phyloP scores from a whole-genome alignment of 2,797 vertebrate species.

The Limosa lapponica region DNA sequence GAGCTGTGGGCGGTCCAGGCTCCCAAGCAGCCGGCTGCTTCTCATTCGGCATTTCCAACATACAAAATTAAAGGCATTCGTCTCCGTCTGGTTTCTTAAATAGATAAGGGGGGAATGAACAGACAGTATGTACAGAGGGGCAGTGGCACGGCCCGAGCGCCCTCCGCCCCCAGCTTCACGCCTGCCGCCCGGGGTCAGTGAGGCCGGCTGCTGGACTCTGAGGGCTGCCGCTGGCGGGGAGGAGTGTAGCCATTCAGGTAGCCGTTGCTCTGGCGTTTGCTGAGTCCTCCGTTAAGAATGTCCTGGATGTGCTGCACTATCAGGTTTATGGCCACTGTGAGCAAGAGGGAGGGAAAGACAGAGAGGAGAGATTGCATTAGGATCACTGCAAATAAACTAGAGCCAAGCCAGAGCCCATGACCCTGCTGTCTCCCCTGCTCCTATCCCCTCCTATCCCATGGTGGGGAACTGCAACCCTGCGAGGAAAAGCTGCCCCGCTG shows the following conservation, averaged over 20 bases:
- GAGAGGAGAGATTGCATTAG: background rate
- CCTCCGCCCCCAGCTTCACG: background rate
- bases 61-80: constrained; percentile 69
- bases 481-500: fast-evolving
- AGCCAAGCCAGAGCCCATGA: background rate
- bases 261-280: constrained; percentile 87
- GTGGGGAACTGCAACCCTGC: background rate
- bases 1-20: constrained; percentile 48
- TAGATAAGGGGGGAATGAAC: constrained; percentile 44
- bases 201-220: constrained; percentile 90
- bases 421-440: background rate
- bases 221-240: constrained; percentile 82
- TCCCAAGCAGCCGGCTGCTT: constrained; percentile 51
- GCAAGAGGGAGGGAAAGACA: background rate
- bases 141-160: background rate
- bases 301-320: constrained; percentile 98
- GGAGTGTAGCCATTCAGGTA: constrained; percentile 83
- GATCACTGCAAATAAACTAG: background rate
- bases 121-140: constrained; percentile 57
- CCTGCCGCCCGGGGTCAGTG: constrained; percentile 82
- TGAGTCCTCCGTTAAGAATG: constrained; percentile 90
- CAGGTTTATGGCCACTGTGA: constrained; percentile 93
- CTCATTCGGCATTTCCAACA: constrained; percentile 53
- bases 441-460: background rate
- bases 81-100: constrained; percentile 74